Evolutionary conservation across 2,888 invertebrate genomes (phyloP), one percentile per base, ranked within the genome.

Genomic region (Lobophora halterata): DNA sequence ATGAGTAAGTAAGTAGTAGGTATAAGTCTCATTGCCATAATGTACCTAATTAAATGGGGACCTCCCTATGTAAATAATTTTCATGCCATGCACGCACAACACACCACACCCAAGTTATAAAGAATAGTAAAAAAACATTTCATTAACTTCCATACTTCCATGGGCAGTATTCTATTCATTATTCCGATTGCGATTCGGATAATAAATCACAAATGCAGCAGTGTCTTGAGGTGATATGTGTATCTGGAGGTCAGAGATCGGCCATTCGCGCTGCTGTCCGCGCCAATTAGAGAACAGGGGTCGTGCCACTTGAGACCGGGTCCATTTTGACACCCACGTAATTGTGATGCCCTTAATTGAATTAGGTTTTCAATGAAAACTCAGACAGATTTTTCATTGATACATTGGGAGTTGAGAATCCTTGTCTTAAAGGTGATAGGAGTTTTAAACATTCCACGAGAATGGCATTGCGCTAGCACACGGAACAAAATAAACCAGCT

Each of bases 201-300:
- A 48, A 43, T 43, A 39, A 65, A 62, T 60, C 52, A 55, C 31
- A 38, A 53, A 42, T 52, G 48, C 49, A 50, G 31, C 52, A 46
- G 51, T 32, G 26, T 34, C 50, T 47, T 51, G 55, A 61, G 73
- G 79, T 79, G 79, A 79, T 78, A 71, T 66, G 71, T 76, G 65
- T 78, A 78, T 74, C 76, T 56, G 42, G 58, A 62, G 86, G 81
- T 83, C 81, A 85, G 65, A 72, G 86, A 75, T 79, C 85, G 82
- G 85, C 69, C 83, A 53, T 85, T 85, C 80, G 67, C 80, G 77
- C 56, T 38, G 42, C 36, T 62, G 65, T 49, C 49, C n/a, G 63
- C 58, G 70, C 61, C 77, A 86, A 86, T 85, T 83, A 77, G 60
- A 73, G 73, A 71, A 70, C 72, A 64, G 59, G 70, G 79, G 79